These are phyloP conservation scores for Menidia menidia DNA, from an alignment of 2,797 vertebrate genomes.

Conservation along the genomic window DNA sequence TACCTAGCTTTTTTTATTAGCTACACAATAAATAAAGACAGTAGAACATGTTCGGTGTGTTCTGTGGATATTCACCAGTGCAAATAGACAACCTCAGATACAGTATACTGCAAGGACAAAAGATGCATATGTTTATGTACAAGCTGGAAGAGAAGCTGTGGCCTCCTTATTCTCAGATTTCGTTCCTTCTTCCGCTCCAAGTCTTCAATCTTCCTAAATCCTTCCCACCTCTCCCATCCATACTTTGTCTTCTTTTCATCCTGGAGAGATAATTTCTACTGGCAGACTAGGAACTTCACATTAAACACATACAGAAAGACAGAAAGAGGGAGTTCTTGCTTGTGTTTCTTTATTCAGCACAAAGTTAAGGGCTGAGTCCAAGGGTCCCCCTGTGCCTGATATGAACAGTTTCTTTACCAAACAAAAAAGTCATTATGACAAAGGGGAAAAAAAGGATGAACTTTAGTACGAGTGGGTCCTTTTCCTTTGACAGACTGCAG, in stretches of 20 bases:
- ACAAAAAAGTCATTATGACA: conserved; percentile 34
- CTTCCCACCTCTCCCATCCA: conserved; percentile 17
- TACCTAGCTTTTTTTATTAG: too few relatives aligned
- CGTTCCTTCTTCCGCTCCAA: conserved; percentile 18
- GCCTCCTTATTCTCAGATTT: conserved; percentile 67
- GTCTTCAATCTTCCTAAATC: conserved; percentile 17
- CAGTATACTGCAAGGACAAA: conserved; percentile 22
- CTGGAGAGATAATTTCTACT: conserved; percentile 34
- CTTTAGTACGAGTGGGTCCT: conserved; percentile 41
- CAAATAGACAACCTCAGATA: conserved; percentile 13
- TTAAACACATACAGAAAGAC: conserved; percentile 17
- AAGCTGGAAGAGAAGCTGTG: conserved; percentile 46
- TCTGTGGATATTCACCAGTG: neutral
- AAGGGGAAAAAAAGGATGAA: conserved; percentile 22
- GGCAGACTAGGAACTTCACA: conserved; percentile 46
- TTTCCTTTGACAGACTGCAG: conserved; percentile 56
- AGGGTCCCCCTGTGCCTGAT: conserved; percentile 38
- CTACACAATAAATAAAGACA: too few relatives aligned
- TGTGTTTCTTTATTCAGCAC: conserved; percentile 68
- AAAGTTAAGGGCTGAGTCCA: conserved; percentile 49
- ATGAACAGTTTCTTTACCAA: conserved; percentile 49
- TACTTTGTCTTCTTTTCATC: conserved; percentile 16
- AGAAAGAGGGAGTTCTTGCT: conserved; percentile 31
- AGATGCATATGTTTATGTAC: conserved; percentile 43
- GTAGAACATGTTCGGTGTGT: too few relatives aligned